These are phyloP conservation scores for Eleutherodactylus coqui DNA, from an alignment of 2,797 vertebrate species.

Conservation along the genomic window DNA sequence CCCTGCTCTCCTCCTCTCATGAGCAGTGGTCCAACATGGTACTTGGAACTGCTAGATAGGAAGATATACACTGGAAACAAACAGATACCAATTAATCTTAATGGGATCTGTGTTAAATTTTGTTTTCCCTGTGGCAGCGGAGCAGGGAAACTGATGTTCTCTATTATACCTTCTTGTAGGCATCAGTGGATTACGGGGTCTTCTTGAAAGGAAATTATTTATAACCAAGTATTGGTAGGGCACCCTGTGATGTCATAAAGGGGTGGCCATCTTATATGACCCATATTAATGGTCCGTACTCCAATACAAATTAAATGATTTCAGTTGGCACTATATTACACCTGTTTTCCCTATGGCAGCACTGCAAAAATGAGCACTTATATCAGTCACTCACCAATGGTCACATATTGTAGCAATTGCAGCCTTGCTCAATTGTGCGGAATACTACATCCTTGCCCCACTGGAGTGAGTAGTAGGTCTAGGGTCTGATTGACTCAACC, in stretches of 20 bases:
- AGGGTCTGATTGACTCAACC: too few species aligned
- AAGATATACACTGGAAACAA: not conserved
- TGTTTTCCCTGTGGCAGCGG: not conserved
- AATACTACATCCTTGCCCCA: too few species aligned
- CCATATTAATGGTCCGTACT: too few species aligned
- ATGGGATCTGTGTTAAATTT: not conserved
- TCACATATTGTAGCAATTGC: too few species aligned
- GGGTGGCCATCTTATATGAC: not conserved
- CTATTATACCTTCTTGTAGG: not conserved
- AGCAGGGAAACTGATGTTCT: not conserved
- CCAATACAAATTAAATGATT: too few species aligned
- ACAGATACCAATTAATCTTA: not conserved
- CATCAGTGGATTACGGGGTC: not conserved
- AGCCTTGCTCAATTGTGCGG: too few species aligned
- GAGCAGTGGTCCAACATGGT: not conserved
- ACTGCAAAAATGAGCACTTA: too few species aligned
- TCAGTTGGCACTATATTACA: too few species aligned
- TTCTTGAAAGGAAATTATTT: not conserved
- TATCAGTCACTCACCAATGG: too few species aligned
- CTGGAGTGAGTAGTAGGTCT: too few species aligned
- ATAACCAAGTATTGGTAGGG: not conserved
- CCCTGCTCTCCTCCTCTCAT: not conserved
- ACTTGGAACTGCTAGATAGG: not conserved
- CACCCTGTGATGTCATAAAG: not conserved
- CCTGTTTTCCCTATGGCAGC: too few species aligned